phyloP scores from a whole-genome alignment of 2,113 vertebrate genomes.

The Corvus cornix region DNA sequence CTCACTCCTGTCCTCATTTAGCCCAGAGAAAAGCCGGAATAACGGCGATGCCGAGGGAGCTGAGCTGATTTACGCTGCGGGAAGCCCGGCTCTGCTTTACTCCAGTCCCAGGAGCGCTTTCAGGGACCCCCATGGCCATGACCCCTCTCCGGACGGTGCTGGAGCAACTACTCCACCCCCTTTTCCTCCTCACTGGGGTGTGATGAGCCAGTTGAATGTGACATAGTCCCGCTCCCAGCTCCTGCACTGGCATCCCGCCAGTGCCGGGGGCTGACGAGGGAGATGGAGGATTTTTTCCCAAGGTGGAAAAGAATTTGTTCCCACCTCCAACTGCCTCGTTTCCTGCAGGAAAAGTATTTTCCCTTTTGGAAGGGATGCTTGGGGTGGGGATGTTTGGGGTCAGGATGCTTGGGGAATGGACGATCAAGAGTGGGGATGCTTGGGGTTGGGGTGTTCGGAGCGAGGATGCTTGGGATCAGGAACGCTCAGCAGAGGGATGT shows the following conservation, averaged over 20 bases:
- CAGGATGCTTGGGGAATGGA: not conserved
- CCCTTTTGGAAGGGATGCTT: not conserved
- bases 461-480: too few species aligned
- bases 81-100: not conserved
- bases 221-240: fast-evolving
- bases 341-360: not conserved
- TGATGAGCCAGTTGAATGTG: fast-evolving
- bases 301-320: not conserved
- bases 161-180: not conserved
- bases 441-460: fast-evolving
- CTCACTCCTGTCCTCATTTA: conserved; percentile 59
- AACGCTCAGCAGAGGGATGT: not conserved
- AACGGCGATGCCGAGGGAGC: not conserved
- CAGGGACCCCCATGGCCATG: fast-evolving
- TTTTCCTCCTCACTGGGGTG: not conserved
- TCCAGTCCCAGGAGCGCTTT: fast-evolving
- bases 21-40: conserved; percentile 30
- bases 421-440: too few species aligned
- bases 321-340: fast-evolving
- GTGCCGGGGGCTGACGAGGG: fast-evolving
- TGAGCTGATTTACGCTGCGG: not conserved
- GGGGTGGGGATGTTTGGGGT: not conserved
- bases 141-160: fast-evolving
- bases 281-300: not conserved
- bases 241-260: fast-evolving